phyloP scores from a whole-genome alignment of 1,140 invertebrate species.

The Drosophila cardini region DNA sequence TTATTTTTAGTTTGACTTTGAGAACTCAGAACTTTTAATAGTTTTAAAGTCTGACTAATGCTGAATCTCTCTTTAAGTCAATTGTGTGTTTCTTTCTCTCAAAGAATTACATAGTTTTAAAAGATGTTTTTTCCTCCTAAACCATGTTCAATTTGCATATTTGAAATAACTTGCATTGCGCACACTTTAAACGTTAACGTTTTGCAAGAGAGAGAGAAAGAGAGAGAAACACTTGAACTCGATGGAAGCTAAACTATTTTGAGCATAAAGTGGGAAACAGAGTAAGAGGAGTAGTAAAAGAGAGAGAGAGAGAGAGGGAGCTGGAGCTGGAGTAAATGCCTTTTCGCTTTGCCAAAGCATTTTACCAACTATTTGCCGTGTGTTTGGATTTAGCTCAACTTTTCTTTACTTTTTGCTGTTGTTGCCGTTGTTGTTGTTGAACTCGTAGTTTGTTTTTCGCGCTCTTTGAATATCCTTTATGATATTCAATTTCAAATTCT shows the following conservation, averaged over 20 bases:
- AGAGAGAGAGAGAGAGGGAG: background rate
- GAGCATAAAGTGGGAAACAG: background rate
- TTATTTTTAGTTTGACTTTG: no score
- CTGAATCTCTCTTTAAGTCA: background rate
- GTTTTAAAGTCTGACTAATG: no score
- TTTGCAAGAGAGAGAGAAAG: no score
- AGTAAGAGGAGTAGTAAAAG: background rate
- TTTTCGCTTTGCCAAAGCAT: slow-evolving; percentile 13
- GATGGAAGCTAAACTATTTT: slow-evolving; percentile 40
- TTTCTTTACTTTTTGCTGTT: background rate
- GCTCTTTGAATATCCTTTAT: slow-evolving; percentile 69
- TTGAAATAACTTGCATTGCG: slow-evolving; percentile 31
- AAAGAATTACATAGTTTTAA: slow-evolving; percentile 14
- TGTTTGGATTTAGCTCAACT: background rate
- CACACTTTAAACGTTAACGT: slow-evolving; percentile 35
- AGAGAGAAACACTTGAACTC: slow-evolving; percentile 15
- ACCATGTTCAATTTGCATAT: slow-evolving; percentile 33
- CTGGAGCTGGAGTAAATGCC: background rate
- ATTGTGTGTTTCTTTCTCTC: background rate
- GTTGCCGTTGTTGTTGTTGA: background rate
- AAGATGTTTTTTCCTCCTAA: slow-evolving; percentile 19
- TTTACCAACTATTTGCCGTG: slow-evolving; percentile 42
- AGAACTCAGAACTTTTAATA: no score
- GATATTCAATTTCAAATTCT: slow-evolving; percentile 82
- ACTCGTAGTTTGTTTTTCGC: slow-evolving; percentile 37